Evolutionary conservation across 2,797 vertebrate genomes (phyloP), one percentile per base, ranked within the genome.

Genomic region (Hipposideros larvatus): DNA sequence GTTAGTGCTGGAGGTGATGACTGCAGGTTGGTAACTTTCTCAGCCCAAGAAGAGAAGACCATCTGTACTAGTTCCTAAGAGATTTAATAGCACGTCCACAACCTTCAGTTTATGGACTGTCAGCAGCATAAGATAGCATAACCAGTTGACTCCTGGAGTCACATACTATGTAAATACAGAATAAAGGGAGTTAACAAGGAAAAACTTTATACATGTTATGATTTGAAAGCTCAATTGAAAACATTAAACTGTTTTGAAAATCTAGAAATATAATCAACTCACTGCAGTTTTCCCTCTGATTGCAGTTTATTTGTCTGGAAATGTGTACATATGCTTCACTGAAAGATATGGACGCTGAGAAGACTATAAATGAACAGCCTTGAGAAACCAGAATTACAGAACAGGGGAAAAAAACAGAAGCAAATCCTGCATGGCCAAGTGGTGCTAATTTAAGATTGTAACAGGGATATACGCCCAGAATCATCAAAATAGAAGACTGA

Each of bases 291-390:
- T 86, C 1, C 87, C 89, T 97, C n/a, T 87, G 95, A 26, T 70
- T 93, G n/a, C 98, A 99, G 99, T 98, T 98, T 99, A 95, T 99
- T 99, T 99, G 99, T 99, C 94, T 99, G 99, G 99, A 99, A 99
- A 98, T 99, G 99, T 96, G 98, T 99, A 97, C 99, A 99, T 65
- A 97, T 98, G 96, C 99, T 99, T 98, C 99, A 99, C 79, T 99
- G 98, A 99, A 95, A 88, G 90, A 93, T 90, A 22, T 0, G 92
- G 96, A 96, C 73, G 96, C 97, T 94, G 95, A 95, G 95, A 96
- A 94, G 93, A 98, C 51, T 55, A 87, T 96, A 97, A 97, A 96
- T 87, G 87, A 91, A 97, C 92, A 97, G 97, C 97, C 97, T 73
- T 94, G 97, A 97, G 97, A 98, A 51, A 97, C 95, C 97, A 97